phyloP scores from a whole-genome alignment of 2,888 invertebrate species.

The Cerastoderma edule region DNA sequence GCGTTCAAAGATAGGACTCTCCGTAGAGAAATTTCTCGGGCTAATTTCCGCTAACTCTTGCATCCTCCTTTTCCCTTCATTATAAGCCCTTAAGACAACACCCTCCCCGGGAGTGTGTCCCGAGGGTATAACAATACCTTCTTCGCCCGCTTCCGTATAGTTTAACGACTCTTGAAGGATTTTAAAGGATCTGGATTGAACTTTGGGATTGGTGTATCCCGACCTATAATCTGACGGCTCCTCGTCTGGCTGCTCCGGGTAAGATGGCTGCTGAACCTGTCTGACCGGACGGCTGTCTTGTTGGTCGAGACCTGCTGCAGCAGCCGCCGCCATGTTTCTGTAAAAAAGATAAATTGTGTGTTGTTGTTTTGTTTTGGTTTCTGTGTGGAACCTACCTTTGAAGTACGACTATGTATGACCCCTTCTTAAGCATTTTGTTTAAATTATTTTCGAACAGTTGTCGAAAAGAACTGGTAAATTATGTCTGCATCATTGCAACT shows the following conservation, averaged over 20 bases:
- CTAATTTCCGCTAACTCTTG: slow-evolving; percentile 54
- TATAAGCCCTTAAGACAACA: slow-evolving; percentile 53
- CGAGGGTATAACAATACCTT: slow-evolving; percentile 54
- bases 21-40: slow-evolving; percentile 53
- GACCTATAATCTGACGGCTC: slow-evolving; percentile 67
- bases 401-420: too few species aligned
- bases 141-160: slow-evolving; percentile 64
- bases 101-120: slow-evolving; percentile 57
- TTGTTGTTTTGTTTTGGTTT: too few species aligned
- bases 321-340: slow-evolving; percentile 55
- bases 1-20: slow-evolving; percentile 32
- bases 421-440: too few species aligned
- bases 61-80: slow-evolving; percentile 58
- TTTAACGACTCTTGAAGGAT: slow-evolving; percentile 71
- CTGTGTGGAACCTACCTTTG: too few species aligned
- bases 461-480: too few species aligned
- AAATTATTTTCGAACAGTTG: too few species aligned
- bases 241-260: slow-evolving; percentile 68
- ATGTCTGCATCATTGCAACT: too few species aligned
- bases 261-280: slow-evolving; percentile 6
- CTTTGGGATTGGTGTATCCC: slow-evolving; percentile 73
- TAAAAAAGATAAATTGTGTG: too few species aligned
- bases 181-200: slow-evolving; percentile 76
- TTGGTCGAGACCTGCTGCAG: slow-evolving; percentile 46
- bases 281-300: slow-evolving; percentile 32